These are phyloP conservation scores for Rhamphomyia laevipes DNA, from an alignment of 2,888 invertebrate genomes.

Conservation along the genomic window DNA sequence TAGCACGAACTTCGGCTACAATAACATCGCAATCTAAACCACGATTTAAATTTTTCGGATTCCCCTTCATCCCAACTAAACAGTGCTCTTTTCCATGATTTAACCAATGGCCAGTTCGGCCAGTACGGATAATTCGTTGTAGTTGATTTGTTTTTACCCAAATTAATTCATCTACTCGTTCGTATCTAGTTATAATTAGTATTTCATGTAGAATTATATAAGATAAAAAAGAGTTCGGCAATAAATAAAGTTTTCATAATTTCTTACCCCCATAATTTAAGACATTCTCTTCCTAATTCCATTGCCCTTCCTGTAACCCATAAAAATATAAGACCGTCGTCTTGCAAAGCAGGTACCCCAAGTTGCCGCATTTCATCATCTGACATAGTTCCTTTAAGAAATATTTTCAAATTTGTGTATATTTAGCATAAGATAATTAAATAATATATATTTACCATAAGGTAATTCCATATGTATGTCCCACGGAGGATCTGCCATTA, in stretches of 20 bases:
- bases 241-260: background rate
- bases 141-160: constrained; percentile 99
- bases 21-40: constrained; percentile 97
- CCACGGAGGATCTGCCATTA: constrained; percentile 99
- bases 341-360: constrained; percentile 87
- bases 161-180: constrained; percentile 91
- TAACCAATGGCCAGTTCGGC: constrained; percentile 95
- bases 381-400: constrained; percentile 63
- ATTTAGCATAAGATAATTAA: constrained; percentile 68
- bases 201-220: background rate
- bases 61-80: constrained; percentile 91
- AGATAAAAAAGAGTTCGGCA: background rate
- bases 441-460: constrained; percentile 50
- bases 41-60: constrained; percentile 78
- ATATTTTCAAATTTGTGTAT: background rate
- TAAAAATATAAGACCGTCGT: constrained; percentile 90
- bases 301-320: constrained; percentile 87
- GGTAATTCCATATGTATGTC: constrained; percentile 99
- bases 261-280: constrained; percentile 76
- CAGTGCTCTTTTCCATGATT: constrained; percentile 99
- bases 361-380: constrained; percentile 97
- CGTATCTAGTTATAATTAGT: constrained; percentile 45
- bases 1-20: constrained; percentile 94
- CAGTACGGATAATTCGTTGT: constrained; percentile 92
- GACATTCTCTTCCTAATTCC: constrained; percentile 89